Evolutionary conservation across 2,113 vertebrate species (phyloP), one percentile per base, ranked within the genome.

Genomic region (Emydocephalus ijimae): DNA sequence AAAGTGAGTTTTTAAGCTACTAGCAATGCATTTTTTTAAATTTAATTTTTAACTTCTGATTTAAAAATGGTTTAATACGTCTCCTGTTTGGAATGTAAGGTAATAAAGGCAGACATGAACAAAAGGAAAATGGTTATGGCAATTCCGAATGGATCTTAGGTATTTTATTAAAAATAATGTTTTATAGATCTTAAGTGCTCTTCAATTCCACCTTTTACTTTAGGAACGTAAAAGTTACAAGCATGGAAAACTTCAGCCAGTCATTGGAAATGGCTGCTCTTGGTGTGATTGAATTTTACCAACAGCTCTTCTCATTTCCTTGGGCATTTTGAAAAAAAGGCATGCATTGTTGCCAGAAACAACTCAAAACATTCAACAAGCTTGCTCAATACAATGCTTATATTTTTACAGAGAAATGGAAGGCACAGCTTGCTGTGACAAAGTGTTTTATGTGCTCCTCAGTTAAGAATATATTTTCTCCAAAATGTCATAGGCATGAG

Each of bases 41-140:
- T 91, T 92, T 94, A 88, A 52, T n/a, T 93, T 95, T 54, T 85
- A 97, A 95, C 4, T 34, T 59, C 87, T 95, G 94, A 91, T 93
- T 93, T 55, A 90, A 26, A 94, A 94, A 94, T 69, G 92, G 61
- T 57, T 92, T 85, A 85, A 87, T 94, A 20, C 92, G 89, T 9
- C 93, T 91, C 59, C 69, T 94, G n/a, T 94, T 87, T 95, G 92
- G 34, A 90, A 56, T 85, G 74, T 89, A 90, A 88, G 88, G 94
- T 95, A 95, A 91, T 91, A 93, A 94, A 94, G 88, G 85, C 74
- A 52, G 43, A 39, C 34, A 56, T 23, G 15, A 54, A 48, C 26
- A 4, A 64, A 59, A 26, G 55, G 21, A 23, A 86, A 59, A 92
- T 26, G 43, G 88, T 0, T 5, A 81, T 23, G 52, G n/a, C 21